phyloP scores from a whole-genome alignment of 1,140 invertebrate species.

The Antheraea mylitta region DNA sequence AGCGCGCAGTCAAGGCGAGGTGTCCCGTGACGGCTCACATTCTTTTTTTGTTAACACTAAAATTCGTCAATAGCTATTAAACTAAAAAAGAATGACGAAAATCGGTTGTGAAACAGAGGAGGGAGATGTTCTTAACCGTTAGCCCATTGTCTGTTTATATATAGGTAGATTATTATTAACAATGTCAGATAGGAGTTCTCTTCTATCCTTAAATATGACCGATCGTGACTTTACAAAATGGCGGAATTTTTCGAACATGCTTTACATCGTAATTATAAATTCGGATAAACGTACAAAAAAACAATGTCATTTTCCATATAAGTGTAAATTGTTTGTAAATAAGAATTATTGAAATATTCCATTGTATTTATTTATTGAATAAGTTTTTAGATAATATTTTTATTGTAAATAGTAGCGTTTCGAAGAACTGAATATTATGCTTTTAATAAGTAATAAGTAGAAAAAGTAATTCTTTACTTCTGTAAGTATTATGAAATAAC shows the following conservation, averaged over 20 bases:
- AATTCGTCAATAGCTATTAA: too few relatives aligned
- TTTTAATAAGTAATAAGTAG: conserved; percentile 31
- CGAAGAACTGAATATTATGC: conserved; percentile 43
- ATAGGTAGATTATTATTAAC: too few relatives aligned
- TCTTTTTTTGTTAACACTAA: too few relatives aligned
- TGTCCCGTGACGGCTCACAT: too few relatives aligned
- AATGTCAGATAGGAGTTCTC: too few relatives aligned
- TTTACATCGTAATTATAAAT: conserved; percentile 8
- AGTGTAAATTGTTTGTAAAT: conserved; percentile 66
- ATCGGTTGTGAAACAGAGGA: too few relatives aligned
- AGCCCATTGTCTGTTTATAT: too few relatives aligned
- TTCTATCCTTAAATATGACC: too few relatives aligned
- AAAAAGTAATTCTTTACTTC: background rate
- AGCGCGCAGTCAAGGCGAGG: too few relatives aligned
- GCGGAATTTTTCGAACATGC: background rate
- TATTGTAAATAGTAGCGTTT: conserved; percentile 58
- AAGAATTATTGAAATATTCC: conserved; percentile 52
- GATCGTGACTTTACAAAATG: background rate
- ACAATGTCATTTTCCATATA: conserved; percentile 51
- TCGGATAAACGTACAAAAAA: conserved; percentile 57
- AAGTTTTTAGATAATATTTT: conserved; percentile 29
- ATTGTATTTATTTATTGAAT: conserved; percentile 64
- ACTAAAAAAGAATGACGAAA: too few relatives aligned
- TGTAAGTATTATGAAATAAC: background rate
- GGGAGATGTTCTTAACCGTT: too few relatives aligned